Conservation (phyloP, 2,888 invertebrate genomes). For the Ormyrus labotus region DNA sequence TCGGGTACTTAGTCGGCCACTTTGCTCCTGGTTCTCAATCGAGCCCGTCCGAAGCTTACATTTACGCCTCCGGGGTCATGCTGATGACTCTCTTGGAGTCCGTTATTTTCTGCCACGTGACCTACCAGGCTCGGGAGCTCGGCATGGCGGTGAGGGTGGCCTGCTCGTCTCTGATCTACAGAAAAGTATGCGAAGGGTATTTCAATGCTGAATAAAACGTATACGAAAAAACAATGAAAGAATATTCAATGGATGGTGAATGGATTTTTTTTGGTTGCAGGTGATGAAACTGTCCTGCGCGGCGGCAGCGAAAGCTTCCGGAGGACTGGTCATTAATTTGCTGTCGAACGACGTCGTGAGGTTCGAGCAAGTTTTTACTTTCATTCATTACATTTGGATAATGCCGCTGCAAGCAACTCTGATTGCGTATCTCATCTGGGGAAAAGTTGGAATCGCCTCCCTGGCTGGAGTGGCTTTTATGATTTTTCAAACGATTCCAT, state of each 20-base stretch:
- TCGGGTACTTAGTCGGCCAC: conserved; percentile 81
- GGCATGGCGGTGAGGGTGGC: conserved; percentile 89
- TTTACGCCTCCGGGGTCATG: conserved; percentile 81
- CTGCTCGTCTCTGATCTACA: conserved; percentile 86
- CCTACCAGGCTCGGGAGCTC: conserved; percentile 79
- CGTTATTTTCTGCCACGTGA: conserved; percentile 82
- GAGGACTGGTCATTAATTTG: conserved; percentile 89
- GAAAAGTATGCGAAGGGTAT: conserved; percentile 80
- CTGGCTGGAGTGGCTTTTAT: conserved; percentile 81
- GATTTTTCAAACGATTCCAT: conserved; percentile 76
- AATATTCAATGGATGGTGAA: background rate
- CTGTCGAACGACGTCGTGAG: conserved; percentile 91
- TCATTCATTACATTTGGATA: conserved; percentile 87
- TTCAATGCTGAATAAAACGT: background rate
- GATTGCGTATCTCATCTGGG: conserved; percentile 79
- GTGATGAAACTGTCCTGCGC: conserved; percentile 75
- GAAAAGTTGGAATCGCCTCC: conserved; percentile 78
- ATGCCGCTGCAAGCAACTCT: conserved; percentile 85
- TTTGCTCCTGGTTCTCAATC: conserved; percentile 78
- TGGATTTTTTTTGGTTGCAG: conserved; percentile 57
- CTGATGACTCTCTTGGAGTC: conserved; percentile 79
- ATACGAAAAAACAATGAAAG: background rate
- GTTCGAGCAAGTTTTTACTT: conserved; percentile 84
- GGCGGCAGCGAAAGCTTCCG: conserved; percentile 66
- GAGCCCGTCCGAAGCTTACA: conserved; percentile 79